Evolutionary conservation across 1,140 invertebrate species (phyloP), one percentile per base, ranked within the genome.

Genomic region (Eulimnadia texana): DNA sequence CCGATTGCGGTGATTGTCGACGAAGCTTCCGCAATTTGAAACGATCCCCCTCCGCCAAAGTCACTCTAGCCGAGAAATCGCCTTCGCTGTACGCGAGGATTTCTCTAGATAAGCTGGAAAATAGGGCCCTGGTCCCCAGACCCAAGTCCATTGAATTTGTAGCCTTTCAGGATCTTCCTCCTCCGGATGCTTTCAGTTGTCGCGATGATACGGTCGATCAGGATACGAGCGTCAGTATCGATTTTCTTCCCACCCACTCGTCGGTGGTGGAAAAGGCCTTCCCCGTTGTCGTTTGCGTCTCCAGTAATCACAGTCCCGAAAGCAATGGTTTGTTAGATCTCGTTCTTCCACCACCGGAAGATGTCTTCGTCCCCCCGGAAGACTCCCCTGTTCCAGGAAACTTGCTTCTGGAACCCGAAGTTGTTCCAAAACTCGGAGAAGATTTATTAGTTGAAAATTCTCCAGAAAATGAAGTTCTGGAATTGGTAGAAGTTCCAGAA

Each of bases 91-190:
- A 16, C 55, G 11, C 28, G 1, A 16, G 1, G 22, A 57, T 29
- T 27, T 57, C 55, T 28, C 28, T 57, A n/a, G 33, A 42, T 42
- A 42, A 42, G 16, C 6, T 42, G 33, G 16, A 42, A 9, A 42
- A 16, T 42, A 16, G 33, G 6, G 33, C 6, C 16, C 6, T 6
- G 16, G 6, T 58, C 23, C 23, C 53, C 25, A 50, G 51, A 29
- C 60, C 60, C 23, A 61, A 61, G 33, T 61, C 60, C 25, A 54
- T 61, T 1, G 60, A 61, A 25, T 61, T 61, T 16, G 60, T 61
- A 11, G 49, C 60, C 28, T 61, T 61, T 20, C 49, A 51, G 27
- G 50, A 61, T 52, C 33, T 61, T 29, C 60, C 60, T 16, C 60
- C 60, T 9, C 60, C 60, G 0, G 33, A 52, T 13, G 60, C 60